Base-by-base conservation (phyloP, 1,140 invertebrate genomes). In the Holcopasites calliopsidis region DNA sequence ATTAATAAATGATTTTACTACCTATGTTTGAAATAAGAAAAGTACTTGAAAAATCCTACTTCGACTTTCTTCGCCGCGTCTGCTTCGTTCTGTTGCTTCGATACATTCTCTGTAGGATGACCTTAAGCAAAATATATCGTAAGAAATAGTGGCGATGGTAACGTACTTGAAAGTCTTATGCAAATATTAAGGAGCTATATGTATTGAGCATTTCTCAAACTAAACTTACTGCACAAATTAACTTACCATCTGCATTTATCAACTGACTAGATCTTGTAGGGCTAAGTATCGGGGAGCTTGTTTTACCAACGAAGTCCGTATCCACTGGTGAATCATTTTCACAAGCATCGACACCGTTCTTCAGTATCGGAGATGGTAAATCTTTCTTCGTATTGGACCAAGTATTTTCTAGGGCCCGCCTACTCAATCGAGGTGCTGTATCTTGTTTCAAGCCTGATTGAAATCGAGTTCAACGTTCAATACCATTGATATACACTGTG, bases 291-390 rank as follows among this genome's bases (percentile, higher is more conserved):
- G 89, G 89, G n/a, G 89, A 89, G 26, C 88, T 90, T 26, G 88
- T 88, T 69, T 88, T 88, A 38, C 88, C 71, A 35, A 31, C 79
- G 10, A 64, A 76, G 31, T 87, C 78, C 6, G 21, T 62, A 85
- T 69, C 80, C 28, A 62, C 35, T 16, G 78, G 77, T 2, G 77
- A 86, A 71, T 61, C 73, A 31, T 61, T 85, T 26, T 78, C 80
- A 0, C 16, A 58, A 35, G 26, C 38, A 50, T 82, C 85, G 13
- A 72, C 40, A 7, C 60, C 76, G 33, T 87, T 84, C 68, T 90
- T 91, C 11, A 81, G 35, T 73, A 91, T 91, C 13, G 90, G 90
- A 4, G 89, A 91, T 21, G 87, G 88, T 35, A 91, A 79, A 80
- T 89, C 76, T 54, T 81, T 86, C 26, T 79, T 58, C 11, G 69